These are phyloP conservation scores for Gymnoscopelus braueri DNA, from an alignment of 2,797 vertebrate species.

Conservation along the genomic window DNA sequence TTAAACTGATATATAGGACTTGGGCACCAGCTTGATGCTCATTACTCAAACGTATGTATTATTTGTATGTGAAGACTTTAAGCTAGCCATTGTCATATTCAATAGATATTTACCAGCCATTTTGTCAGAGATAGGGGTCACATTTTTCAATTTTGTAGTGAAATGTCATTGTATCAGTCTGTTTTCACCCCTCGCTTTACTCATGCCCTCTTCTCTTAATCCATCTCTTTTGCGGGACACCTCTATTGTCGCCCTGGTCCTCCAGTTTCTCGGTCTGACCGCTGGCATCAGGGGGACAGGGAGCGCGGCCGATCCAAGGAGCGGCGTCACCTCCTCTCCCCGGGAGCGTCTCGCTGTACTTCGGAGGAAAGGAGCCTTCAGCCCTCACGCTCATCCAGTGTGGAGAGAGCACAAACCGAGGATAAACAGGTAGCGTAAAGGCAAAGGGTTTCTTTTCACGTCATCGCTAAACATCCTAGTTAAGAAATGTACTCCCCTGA, in stretches of 20 bases:
- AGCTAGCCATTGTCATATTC: too few species aligned
- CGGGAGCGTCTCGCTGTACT: constrained; percentile 90
- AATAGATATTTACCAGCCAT: too few species aligned
- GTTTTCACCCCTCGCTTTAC: background rate
- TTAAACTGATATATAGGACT: too few species aligned
- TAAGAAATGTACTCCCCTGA: background rate
- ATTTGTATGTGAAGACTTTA: too few species aligned
- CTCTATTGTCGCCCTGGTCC: constrained; percentile 1
- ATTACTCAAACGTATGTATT: too few species aligned
- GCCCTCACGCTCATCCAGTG: constrained; percentile 89
- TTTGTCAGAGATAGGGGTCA: too few species aligned
- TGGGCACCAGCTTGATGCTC: too few species aligned
- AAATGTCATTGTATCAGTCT: background rate
- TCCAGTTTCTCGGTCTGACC: constrained; percentile 90
- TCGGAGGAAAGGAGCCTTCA: constrained; percentile 91
- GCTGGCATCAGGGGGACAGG: constrained; percentile 84
- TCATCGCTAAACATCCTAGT: background rate
- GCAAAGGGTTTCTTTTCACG: too few species aligned
- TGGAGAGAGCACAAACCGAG: constrained; percentile 81
- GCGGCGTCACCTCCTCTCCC: constrained; percentile 92
- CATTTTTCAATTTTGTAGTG: too few species aligned
- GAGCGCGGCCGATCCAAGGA: constrained; percentile 95
- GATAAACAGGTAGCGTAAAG: constrained; percentile 84
- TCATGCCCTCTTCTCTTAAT: background rate
- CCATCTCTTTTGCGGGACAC: background rate